Percentiles rank a stretch among this genome's conserved stretches.
phyloP scores from a whole-genome alignment of 53 echinoderm and acorn worm genomes.

The Apostichopus leukothele region DNA sequence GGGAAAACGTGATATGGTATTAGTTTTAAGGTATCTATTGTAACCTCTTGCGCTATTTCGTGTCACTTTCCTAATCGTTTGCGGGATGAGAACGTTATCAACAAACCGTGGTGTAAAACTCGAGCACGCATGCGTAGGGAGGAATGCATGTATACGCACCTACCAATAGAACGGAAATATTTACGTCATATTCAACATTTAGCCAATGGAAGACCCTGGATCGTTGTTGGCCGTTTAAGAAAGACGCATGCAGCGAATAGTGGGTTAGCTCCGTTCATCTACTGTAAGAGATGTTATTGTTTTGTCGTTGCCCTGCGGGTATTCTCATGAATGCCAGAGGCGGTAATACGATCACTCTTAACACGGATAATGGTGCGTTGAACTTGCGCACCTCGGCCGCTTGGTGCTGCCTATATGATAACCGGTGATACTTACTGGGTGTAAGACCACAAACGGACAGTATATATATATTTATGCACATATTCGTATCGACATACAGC shows the following conservation, averaged over 20 bases:
- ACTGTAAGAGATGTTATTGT: conserved; percentile 33
- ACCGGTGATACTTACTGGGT: too few species aligned
- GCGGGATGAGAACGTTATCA: neutral
- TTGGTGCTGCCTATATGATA: too few species aligned
- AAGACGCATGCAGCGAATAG: neutral
- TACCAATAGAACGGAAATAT: neutral
- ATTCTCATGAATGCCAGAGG: conserved; percentile 7
- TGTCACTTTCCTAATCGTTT: too few species aligned
- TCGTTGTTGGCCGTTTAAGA: conserved; percentile 17
- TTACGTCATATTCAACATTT: conserved; percentile 33
- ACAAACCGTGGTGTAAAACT: neutral
- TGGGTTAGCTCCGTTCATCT: conserved; percentile 17
- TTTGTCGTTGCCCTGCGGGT: conserved; percentile 32
- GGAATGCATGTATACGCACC: neutral
- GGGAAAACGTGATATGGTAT: neutral
- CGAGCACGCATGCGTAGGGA: neutral
- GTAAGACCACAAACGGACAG: too few species aligned
- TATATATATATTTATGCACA: too few species aligned
- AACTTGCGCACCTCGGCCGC: neutral
- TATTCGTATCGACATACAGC: too few species aligned
- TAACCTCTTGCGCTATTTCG: neutral
- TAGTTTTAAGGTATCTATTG: neutral
- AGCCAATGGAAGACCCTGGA: neutral
- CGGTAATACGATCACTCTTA: conserved; percentile 10
- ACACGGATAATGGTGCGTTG: conserved; percentile 21